phyloP scores from a whole-genome alignment of 2,113 vertebrate genomes.

The Sprattus sprattus region DNA sequence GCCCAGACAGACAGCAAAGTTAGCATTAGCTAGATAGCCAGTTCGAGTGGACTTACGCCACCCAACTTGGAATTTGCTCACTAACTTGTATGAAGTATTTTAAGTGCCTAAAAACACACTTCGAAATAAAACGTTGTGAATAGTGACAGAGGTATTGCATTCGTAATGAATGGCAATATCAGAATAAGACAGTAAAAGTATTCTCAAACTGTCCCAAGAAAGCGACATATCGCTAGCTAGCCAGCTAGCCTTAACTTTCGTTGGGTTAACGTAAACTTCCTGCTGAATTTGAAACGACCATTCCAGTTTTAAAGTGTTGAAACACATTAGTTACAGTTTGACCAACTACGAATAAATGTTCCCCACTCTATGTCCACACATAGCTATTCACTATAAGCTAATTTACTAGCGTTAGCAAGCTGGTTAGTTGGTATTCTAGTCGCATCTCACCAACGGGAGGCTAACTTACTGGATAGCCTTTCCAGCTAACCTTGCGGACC shows the following conservation, averaged over 20 bases:
- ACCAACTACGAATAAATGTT: neutral
- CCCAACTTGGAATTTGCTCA: constrained; percentile 6
- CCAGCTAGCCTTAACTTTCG: neutral
- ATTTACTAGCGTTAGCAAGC: neutral
- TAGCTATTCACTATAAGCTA: neutral
- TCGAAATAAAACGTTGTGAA: neutral
- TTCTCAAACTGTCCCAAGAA: neutral
- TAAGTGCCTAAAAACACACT: neutral
- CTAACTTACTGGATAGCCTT: neutral
- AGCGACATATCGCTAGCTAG: neutral
- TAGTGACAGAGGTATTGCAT: neutral
- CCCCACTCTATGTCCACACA: neutral
- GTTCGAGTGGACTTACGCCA: neutral
- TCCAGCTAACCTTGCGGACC: constrained; percentile 10
- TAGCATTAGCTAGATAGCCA: constrained; percentile 4
- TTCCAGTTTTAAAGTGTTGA: neutral
- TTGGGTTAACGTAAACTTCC: constrained; percentile 15
- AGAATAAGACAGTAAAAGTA: neutral
- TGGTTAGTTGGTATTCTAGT: neutral
- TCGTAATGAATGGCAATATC: neutral
- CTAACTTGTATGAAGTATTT: neutral
- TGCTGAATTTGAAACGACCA: neutral
- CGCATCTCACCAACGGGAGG: constrained; percentile 4
- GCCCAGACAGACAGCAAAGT: neutral
- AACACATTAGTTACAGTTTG: neutral